phyloP scores from a whole-genome alignment of 1,140 invertebrate genomes.

The Arion vulgaris region DNA sequence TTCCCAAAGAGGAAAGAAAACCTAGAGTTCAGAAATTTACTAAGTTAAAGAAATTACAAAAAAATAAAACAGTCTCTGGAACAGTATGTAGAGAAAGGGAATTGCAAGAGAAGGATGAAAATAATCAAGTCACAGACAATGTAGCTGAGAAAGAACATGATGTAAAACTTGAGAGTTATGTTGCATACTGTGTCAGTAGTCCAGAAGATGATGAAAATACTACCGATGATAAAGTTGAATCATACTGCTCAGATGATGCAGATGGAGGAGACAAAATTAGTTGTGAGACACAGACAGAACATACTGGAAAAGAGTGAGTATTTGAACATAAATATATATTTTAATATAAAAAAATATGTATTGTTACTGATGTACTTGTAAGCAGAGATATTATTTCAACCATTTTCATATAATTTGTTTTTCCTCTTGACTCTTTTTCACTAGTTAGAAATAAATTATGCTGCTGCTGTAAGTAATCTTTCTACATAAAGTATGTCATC shows the following conservation, averaged over 20 bases:
- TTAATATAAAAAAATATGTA: not conserved
- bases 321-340: not conserved
- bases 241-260: not conserved
- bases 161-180: not conserved
- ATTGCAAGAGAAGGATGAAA: constrained; percentile 8
- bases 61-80: not conserved
- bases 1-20: not conserved
- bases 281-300: constrained; percentile 4
- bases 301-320: constrained; percentile 22
- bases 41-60: constrained; percentile 5
- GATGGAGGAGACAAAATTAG: not conserved
- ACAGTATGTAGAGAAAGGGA: not conserved
- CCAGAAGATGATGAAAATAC: not conserved
- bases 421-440: no score
- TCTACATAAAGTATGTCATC: no score
- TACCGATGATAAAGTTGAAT: not conserved
- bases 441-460: no score
- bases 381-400: no score
- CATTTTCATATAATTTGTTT: no score
- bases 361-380: constrained; percentile 17
- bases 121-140: not conserved
- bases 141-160: not conserved
- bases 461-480: no score
- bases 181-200: no score
- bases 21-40: constrained; percentile 16